Percentiles rank a stretch among this genome's conserved stretches.
phyloP scores from a whole-genome alignment of 1,140 invertebrate species.

The Sarcophaga peregrina region DNA sequence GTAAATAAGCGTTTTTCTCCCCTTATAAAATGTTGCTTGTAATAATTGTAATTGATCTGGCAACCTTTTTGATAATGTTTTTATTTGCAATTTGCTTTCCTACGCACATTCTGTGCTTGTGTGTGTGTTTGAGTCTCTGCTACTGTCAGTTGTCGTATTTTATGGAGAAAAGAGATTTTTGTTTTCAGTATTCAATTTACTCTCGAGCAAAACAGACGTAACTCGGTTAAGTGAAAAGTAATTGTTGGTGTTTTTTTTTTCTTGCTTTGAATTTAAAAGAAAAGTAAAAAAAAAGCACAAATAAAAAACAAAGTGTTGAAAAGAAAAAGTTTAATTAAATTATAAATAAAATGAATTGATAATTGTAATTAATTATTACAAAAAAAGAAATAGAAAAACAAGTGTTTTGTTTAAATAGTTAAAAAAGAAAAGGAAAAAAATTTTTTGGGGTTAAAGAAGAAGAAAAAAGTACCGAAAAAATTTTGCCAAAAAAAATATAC shows the following conservation, averaged over 20 bases:
- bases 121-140: not conserved
- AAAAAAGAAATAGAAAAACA: not conserved
- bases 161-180: not conserved
- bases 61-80: not conserved
- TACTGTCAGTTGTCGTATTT: too few species aligned
- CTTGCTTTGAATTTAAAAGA: too few species aligned
- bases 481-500: not conserved
- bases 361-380: not conserved
- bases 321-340: not conserved
- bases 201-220: not conserved
- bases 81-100: slow-evolving; percentile 1
- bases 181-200: slow-evolving; percentile 13
- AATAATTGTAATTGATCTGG: not conserved
- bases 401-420: too few species aligned
- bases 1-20: too few species aligned
- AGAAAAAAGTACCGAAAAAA: not conserved
- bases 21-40: too few species aligned
- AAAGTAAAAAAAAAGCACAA: not conserved
- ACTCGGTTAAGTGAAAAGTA: not conserved
- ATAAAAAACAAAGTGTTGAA: not conserved
- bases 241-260: not conserved
- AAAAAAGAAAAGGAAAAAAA: too few species aligned
- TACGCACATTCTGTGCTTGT: not conserved
- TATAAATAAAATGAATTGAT: not conserved
- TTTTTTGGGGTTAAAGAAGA: not conserved